Percentiles rank a stretch among this genome's conserved stretches.
Evolutionary conservation across 2,888 invertebrate species (phyloP).

Genomic region (Sarcophaga carnaria): DNA sequence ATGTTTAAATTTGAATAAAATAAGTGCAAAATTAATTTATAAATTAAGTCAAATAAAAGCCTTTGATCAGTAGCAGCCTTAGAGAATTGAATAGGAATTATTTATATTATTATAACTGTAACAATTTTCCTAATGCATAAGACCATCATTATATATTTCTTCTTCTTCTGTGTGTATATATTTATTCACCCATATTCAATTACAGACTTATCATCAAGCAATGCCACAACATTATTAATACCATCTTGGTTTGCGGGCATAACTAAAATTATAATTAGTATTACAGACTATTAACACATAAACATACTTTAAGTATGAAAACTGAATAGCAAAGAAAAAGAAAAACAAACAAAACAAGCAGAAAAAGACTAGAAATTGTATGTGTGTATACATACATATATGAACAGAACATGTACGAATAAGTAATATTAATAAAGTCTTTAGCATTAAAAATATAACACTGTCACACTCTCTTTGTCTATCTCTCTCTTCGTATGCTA

Average conservation of each 20-base stretch:
- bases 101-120: no score
- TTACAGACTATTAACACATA: slow-evolving; percentile 19
- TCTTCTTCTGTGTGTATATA: not conserved
- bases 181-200: slow-evolving; percentile 7
- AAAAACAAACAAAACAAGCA: no score
- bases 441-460: slow-evolving; percentile 5
- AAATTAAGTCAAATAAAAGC: no score
- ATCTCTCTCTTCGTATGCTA: not conserved
- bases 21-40: no score
- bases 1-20: no score
- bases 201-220: not conserved
- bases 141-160: not conserved
- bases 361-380: no score
- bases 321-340: not conserved
- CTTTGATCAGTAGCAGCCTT: no score
- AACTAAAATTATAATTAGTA: slow-evolving; percentile 9
- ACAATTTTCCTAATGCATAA: not conserved
- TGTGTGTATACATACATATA: not conserved
- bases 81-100: no score
- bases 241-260: not conserved
- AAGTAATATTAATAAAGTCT: slow-evolving; percentile 43
- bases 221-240: not conserved
- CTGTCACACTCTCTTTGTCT: not conserved
- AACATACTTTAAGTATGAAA: slow-evolving; percentile 31
- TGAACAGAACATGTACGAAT: slow-evolving; percentile 1